A percentile compares a stretch with the other conserved stretches of the same genome.
These are phyloP conservation scores for Disparrhopalites patrizii DNA, from an alignment of 2,888 invertebrate species.

Conservation along the genomic window DNA sequence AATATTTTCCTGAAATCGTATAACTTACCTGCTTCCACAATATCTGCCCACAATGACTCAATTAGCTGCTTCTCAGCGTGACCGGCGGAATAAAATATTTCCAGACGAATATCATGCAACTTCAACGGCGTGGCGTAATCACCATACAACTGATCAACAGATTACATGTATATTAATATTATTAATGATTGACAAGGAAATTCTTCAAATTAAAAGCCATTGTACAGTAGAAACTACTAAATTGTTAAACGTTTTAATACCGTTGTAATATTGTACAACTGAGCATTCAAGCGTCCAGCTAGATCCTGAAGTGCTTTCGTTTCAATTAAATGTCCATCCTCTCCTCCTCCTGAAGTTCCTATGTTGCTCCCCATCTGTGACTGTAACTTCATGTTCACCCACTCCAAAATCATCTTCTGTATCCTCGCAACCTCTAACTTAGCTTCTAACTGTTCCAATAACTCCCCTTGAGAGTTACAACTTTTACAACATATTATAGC, in stretches of 20 bases:
- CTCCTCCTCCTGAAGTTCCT: conserved; percentile 49
- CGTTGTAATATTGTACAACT: conserved; percentile 81
- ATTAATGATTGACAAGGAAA: not conserved
- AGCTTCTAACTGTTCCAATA: conserved; percentile 85
- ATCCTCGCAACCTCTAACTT: conserved; percentile 86
- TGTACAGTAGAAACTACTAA: conserved; percentile 4
- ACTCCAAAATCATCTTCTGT: conserved; percentile 63
- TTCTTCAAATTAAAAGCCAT: conserved; percentile 14
- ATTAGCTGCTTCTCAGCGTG: conserved; percentile 83
- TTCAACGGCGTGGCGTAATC: conserved; percentile 87
- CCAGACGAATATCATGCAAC: conserved; percentile 88
- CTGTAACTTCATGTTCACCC: conserved; percentile 57
- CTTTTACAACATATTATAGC: conserved; percentile 95
- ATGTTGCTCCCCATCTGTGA: conserved; percentile 51
- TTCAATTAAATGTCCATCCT: conserved; percentile 30
- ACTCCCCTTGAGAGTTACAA: conserved; percentile 68
- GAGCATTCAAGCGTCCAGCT: conserved; percentile 69
- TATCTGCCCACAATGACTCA: conserved; percentile 86
- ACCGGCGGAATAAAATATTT: conserved; percentile 91
- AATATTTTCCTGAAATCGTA: too few relatives aligned
- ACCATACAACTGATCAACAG: conserved; percentile 67
- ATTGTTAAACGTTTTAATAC: conserved; percentile 52
- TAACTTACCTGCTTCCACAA: conserved; percentile 61
- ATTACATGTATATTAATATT: not conserved
- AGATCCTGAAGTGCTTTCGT: conserved; percentile 54